Base-by-base conservation (phyloP, 2,113 vertebrate species). In the Cyphomyrus discorhynchus region DNA sequence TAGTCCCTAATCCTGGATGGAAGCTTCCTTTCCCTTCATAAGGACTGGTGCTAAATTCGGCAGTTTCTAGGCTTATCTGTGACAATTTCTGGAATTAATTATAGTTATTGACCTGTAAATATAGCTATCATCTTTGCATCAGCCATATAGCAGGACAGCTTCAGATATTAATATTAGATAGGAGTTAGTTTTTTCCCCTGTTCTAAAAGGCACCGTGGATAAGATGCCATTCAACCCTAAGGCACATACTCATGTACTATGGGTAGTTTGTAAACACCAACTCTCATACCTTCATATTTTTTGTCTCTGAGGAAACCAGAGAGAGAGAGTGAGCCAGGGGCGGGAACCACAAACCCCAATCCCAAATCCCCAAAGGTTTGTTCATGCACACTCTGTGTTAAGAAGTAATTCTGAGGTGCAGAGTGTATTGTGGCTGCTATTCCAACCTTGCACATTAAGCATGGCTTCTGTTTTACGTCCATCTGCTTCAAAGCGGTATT, bases 401-500 rank as follows among this genome's bases (percentile, higher is more conserved):
- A 9, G 49, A 15, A 53, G 39, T n/a, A 47, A n/a, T 24, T 19
- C 9, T 47, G 35, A 83, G 42, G 82, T 21, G 21, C 42, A 53
- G 7, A 39, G 47, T 3, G 21, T 82, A 47, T 11, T 47, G 82
- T 84, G 35, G 31, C 13, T 31, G 66, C 2, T 24, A 35, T 89
- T 83, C 88, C 88, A 93, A 97, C 97, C 96, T 90, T 95, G 94
- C 88, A 96, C 91, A 0, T 90, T 92, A 35, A 96, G 80, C 4
- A 93, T 91, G 9, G 95, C 96, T 84, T 97, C 95, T 0, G 95
- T 97, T 94, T 94, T 96, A 89, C 95, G 94, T 3, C 94, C 94
- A 83, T 97, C 96, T 3, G 95, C 96, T 90, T 96, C 96, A 93
- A 97, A 98, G 88, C 93, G 93, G 91, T 97, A 97, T 92, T 94